Base-by-base conservation (phyloP, 2,888 invertebrate genomes). In the Acronicta psi region DNA sequence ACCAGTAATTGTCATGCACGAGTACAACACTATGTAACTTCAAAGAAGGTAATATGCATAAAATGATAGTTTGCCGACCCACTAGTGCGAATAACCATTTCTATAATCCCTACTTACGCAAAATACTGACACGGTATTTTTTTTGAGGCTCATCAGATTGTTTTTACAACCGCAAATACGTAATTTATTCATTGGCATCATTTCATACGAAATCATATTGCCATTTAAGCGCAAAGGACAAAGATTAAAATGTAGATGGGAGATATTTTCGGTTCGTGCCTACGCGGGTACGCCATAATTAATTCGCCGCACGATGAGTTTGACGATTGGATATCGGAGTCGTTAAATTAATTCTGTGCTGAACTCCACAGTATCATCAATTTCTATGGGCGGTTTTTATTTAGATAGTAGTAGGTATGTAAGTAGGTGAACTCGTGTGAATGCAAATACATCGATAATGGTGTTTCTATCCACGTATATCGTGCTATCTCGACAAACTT, bases 171-270 rank as follows among this genome's bases (percentile, higher is more conserved):
- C 50, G 50, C 42, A 62, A 53, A 59, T 52, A 50, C 53, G 42
- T 74, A 70, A 74, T 77, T 77, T 77, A 74, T 74, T 77, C 75
- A 74, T 73, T 65, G 71, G 40, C 49, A 61, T 62, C 62, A 53
- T 56, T 63, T 49, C 47, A 40, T 69, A 59, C 36, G 23, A 56
- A 74, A 60, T 66, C 58, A 60, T 58, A 76, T 47, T 62, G 59
- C 56, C 61, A 62, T 73, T 69, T 65, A 62, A 53, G 55, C 41
- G 29, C 45, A 44, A 49, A 65, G 56, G 56, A 60, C 75, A 69
- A 59, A 77, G 71, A 74, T 62, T 77, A 74, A 65, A 44, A 65
- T 69, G 43, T 55, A 58, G 59, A 77, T 60, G 41, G 38, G n/a
- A n/a, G 9, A 53, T 62, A 50, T 74, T 60, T 62, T 59, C 23